These are phyloP conservation scores for Dinomys branickii DNA, from an alignment of 2,113 vertebrate species.

Conservation along the genomic window DNA sequence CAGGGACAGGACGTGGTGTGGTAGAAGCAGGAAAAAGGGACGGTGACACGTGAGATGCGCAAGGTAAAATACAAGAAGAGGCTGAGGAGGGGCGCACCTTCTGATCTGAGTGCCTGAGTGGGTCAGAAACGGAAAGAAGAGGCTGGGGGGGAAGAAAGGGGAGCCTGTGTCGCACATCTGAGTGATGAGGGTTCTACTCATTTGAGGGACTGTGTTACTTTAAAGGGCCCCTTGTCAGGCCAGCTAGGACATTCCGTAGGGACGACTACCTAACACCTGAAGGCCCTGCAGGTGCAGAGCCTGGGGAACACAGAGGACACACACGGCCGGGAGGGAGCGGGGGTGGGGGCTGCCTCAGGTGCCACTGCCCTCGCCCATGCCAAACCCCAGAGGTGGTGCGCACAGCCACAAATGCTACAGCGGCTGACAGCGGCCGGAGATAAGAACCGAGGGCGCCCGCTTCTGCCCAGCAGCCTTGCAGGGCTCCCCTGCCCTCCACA, in stretches of 20 bases:
- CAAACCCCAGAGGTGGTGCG: background rate
- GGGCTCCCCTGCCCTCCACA: background rate
- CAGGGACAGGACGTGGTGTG: background rate
- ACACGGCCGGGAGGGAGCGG: background rate
- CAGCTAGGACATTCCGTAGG: background rate
- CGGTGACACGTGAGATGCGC: background rate
- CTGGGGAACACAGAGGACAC: background rate
- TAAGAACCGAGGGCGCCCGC: background rate
- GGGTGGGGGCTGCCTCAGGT: no score
- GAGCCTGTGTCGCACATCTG: background rate
- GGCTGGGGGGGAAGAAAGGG: background rate
- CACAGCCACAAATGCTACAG: background rate
- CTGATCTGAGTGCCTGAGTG: background rate
- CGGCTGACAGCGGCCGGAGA: background rate
- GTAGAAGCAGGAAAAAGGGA: background rate
- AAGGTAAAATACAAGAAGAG: background rate
- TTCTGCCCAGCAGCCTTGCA: background rate
- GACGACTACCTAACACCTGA: background rate
- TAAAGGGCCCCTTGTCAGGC: background rate
- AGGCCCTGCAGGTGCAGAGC: background rate
- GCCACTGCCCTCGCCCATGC: background rate
- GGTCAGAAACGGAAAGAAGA: constrained; percentile 4
- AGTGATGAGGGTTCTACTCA: background rate
- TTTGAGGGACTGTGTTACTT: background rate
- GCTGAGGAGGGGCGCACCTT: background rate